Percentiles rank a stretch among this genome's conserved stretches.
phyloP scores from a whole-genome alignment of 2,113 vertebrate genomes.

The Sprattus sprattus region DNA sequence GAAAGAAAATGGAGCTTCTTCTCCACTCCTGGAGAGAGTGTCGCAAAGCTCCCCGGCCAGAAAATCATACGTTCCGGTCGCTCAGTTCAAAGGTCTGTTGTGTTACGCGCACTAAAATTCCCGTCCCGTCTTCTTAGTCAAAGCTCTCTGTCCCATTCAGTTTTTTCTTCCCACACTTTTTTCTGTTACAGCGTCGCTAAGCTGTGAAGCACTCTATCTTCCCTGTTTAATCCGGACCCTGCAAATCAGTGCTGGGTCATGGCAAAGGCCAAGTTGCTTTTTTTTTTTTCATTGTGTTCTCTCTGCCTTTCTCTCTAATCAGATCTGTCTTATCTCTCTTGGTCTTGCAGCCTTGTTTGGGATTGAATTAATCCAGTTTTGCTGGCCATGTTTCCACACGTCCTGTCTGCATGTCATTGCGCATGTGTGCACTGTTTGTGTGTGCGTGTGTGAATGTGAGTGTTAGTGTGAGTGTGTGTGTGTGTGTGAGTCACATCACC shows the following conservation, averaged over 20 bases:
- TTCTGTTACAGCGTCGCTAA: conserved; percentile 60
- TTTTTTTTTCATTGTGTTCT: conserved; percentile 41
- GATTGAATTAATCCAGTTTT: conserved; percentile 35
- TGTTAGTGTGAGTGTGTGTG: conserved; percentile 48
- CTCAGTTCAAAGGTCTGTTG: conserved; percentile 75
- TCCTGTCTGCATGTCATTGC: conserved; percentile 45
- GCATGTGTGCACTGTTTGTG: conserved; percentile 52
- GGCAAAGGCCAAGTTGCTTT: conserved; percentile 62
- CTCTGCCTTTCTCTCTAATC: conserved; percentile 43
- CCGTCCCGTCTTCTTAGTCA: conserved; percentile 21
- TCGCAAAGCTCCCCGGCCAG: conserved; percentile 57
- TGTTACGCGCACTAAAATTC: conserved; percentile 55
- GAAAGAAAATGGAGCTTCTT: conserved; percentile 40
- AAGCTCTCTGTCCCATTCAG: conserved; percentile 46
- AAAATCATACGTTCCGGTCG: conserved; percentile 72
- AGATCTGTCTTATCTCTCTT: conserved; percentile 19
- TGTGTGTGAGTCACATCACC: conserved; percentile 39
- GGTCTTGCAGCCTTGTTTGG: conserved; percentile 49
- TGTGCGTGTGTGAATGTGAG: conserved; percentile 39
- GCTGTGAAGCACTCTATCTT: conserved; percentile 54
- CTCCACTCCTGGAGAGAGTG: conserved; percentile 22
- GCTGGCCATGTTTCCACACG: conserved; percentile 42
- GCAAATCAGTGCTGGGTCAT: conserved; percentile 50
- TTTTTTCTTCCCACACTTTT: conserved; percentile 49
- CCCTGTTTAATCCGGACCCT: conserved; percentile 40